Base-by-base conservation (phyloP, 2,113 vertebrate genomes). In the Phalacrocorax brasilianus region DNA sequence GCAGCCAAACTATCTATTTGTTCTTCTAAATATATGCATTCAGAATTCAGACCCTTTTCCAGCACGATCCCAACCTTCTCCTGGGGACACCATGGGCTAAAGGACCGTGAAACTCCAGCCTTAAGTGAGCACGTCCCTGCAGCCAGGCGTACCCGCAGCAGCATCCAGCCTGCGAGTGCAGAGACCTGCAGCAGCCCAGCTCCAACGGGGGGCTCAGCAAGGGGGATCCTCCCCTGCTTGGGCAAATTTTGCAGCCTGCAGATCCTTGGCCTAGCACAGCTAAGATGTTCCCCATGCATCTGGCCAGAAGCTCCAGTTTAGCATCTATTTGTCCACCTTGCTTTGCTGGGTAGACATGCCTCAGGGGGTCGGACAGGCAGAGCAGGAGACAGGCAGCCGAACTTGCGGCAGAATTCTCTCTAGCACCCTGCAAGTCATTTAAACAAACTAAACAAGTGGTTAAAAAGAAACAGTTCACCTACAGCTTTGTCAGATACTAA, bases 331-430 rank as follows among this genome's bases (percentile, higher is more conserved):
- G 32, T 42, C 28, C 67, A 7, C 15, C 14, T 80, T 76, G 49
- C 53, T 22, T 65, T 58, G 67, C 45, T 42, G 70, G n/a, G 50
- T 7, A 14, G 40, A 7, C 33, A 38, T 71, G 32, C 26, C 26
- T 38, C 3, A 1, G 13, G 24, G 11, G 11, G 9, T 14, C 0
- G 0, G 72, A 77, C 23, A 78, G 40, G 17, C 17, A 26, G 49
- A 35, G 3, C 8, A 40, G 58, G 59, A 66, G 27, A n/a, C 22
- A 71, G 52, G 62, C 62, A 90, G 61, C 50, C 58, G 59, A 70
- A 66, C 49, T 45, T 55, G 32, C 85, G 86, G 85, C 72, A 63
- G 55, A 61, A 72, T 14, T 28, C 15, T 78, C 50, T 80, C 59
- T 52, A 52, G 22, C 26, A 35, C 9, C 26, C 28, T 74, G 61